Base-by-base conservation (phyloP, 2,797 vertebrate genomes). In the Epinephelus coioides region DNA sequence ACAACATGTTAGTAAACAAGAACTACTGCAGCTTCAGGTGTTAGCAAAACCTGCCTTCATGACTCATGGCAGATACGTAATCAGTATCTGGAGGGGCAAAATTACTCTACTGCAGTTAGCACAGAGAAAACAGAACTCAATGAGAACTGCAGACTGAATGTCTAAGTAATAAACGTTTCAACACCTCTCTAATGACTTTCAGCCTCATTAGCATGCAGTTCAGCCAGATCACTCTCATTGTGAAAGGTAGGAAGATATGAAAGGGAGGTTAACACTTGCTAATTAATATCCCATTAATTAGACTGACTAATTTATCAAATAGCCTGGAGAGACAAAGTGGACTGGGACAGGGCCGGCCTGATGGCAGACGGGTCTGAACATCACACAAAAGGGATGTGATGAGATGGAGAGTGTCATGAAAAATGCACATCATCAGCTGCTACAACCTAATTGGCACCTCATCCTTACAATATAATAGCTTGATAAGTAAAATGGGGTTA, bases 381-480 rank as follows among this genome's bases (percentile, higher is more conserved):
- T 87, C 88, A 91, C 83, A 92, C 88, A 88, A 71, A 76, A 86
- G 72, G 79, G 76, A 88, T 30, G 63, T 61, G 81, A 92, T 91
- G 92, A 82, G 84, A 95, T 90, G 93, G 82, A 88, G 62, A 60
- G 80, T 62, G 70, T 66, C 53, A 84, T 75, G 88, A 87, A 19
- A 76, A 88, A 88, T 87, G 83, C 61, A 86, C 19, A 10, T 76
- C 75, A 69, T 61, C 67, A 66, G 21, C 65, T 72, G 49, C 47
- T 75, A 67, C 57, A 73, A 55, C 14, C 19, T 3, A 68, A 71
- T 49, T 25, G 8, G 49, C 38, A 43, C 9, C 7, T 44, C 25
- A 21, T 17, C 23, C 19, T 53, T 47, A 13, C 15, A 51, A 53
- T 51, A 0, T 69, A 65, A 73, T 3, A 66, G 19, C 10, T 38